Percentiles rank a stretch among this genome's conserved stretches.
phyloP scores from a whole-genome alignment of 1,140 invertebrate genomes.

The Atta colombica region DNA sequence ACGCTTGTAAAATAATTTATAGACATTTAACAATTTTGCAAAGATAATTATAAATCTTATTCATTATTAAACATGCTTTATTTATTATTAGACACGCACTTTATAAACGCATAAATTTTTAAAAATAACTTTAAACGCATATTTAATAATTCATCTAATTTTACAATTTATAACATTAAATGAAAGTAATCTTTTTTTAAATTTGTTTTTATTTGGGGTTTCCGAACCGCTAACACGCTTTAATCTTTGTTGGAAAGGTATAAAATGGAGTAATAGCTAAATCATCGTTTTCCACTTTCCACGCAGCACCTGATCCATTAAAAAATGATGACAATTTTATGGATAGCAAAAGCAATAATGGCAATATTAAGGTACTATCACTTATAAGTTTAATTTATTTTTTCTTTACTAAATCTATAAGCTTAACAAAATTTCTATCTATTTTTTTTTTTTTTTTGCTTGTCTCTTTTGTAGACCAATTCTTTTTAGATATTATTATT shows the following conservation, averaged over 20 bases:
- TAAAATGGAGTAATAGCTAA: conserved; percentile 74
- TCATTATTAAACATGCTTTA: background rate
- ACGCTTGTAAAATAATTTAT: conserved; percentile 36
- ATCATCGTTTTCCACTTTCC: conserved; percentile 77
- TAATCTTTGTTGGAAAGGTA: conserved; percentile 75
- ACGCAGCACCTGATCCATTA: conserved; percentile 75
- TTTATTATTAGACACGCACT: conserved; percentile 1
- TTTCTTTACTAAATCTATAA: background rate
- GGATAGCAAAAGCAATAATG: conserved; percentile 75
- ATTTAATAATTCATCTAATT: conserved; percentile 26
- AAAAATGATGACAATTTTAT: conserved; percentile 75
- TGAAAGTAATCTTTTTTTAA: conserved; percentile 14
- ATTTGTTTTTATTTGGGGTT: conserved; percentile 51
- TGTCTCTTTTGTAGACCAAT: background rate
- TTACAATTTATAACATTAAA: background rate
- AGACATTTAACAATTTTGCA: background rate
- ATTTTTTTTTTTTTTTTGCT: background rate
- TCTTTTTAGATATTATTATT: conserved; percentile 42
- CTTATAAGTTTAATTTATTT: conserved; percentile 4
- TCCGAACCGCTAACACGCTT: conserved; percentile 69
- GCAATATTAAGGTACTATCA: conserved; percentile 73
- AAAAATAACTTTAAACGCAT: background rate
- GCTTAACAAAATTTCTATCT: background rate
- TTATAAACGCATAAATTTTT: conserved; percentile 1
- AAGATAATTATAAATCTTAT: background rate